Base-by-base conservation (phyloP, 2,888 invertebrate species). In the Laothoe populi region DNA sequence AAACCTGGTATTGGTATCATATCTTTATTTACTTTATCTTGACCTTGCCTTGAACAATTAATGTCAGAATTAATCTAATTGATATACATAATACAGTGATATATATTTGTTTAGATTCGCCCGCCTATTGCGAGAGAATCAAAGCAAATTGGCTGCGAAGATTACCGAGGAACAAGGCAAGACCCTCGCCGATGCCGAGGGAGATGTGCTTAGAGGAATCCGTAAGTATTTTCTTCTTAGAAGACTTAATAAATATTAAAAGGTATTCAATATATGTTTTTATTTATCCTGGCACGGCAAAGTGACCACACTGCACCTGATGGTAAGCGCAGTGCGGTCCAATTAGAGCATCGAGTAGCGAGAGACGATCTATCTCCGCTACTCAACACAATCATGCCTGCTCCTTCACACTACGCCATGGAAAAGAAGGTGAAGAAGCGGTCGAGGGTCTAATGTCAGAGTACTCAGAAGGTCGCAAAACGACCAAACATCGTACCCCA, bases 151-250 rank as follows among this genome's bases (percentile, higher is more conserved):
- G 70, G 99, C 99, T 0, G 96, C 96, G 68, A 98, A 96, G 84
- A 97, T 99, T 66, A 99, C 99, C 1, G 91, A 94, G 72, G 99
- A 99, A 84, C 99, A 99, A 90, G 99, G 99, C 62, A 99, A 99
- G 87, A 99, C 99, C 0, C 92, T 98, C 68, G 95, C 96, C 11
- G 99, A 99, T 92, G 99, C 99, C 0, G 99, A 99, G 85, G 99
- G 99, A 44, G 99, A 99, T 90, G 99, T 99, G 2, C 94, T 98
- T 64, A 95, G 99, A 83, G 99, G 99, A 65, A 94, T 99, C 65
- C 99, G 98, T 98, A 94, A 96, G 97, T 95, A 66, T n/a, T 21
- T 23, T 31, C 13, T 31, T 62, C 57, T 38, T 48, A 57, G 13
- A 13, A 4, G 0, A 42, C n/a, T n/a, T 2, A 46, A 11, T 13